Conservation (phyloP, 1,140 invertebrate genomes). For the Drosophila orosa region DNA sequence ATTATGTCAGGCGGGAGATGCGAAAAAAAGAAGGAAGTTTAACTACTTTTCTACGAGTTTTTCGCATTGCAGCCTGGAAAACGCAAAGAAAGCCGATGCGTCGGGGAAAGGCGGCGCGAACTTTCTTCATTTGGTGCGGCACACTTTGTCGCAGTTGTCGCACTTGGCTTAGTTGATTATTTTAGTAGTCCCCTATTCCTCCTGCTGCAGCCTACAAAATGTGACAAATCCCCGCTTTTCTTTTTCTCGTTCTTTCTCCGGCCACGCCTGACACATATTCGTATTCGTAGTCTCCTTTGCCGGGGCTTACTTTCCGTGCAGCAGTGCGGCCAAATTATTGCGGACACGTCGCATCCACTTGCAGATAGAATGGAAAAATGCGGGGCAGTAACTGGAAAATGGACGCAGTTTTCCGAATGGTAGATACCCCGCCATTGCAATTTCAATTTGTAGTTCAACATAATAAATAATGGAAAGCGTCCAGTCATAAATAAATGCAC, state of each 20-base stretch:
- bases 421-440: background rate
- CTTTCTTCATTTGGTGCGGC: conserved; percentile 73
- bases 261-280: conserved; percentile 66
- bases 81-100: conserved; percentile 10
- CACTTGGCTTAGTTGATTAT: conserved; percentile 74
- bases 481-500: background rate
- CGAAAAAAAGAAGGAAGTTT: conserved; percentile 66
- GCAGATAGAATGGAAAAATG: conserved; percentile 10
- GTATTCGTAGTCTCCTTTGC: conserved; percentile 4
- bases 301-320: conserved; percentile 43
- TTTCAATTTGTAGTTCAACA: background rate
- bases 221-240: conserved; percentile 62
- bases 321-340: conserved; percentile 69
- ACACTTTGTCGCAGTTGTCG: conserved; percentile 72
- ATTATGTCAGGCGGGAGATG: conserved; percentile 68
- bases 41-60: conserved; percentile 77
- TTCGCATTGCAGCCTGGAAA: conserved; percentile 35
- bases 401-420: background rate
- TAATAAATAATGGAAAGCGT: background rate
- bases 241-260: conserved; percentile 20
- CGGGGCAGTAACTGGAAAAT: conserved; percentile 6
- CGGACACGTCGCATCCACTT: conserved; percentile 65
- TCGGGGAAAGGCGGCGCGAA: conserved; percentile 20
- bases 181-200: conserved; percentile 33
- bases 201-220: conserved; percentile 66